Base-by-base conservation (phyloP, 2,797 vertebrate species). In the Brachyrhaphis roseni region DNA sequence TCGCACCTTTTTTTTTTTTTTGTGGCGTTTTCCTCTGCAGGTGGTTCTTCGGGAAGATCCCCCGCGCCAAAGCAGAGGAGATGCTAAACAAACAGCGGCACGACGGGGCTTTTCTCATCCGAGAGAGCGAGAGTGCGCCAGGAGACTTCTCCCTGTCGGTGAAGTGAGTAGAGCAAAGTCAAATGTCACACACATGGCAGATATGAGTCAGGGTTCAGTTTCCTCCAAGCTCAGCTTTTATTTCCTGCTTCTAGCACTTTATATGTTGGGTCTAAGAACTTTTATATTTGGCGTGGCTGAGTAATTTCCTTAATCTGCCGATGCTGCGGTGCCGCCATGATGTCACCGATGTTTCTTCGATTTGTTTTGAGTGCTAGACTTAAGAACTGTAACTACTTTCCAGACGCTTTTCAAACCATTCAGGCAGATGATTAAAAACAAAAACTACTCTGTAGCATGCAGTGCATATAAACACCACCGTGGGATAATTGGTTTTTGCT, bases 1-100 rank as follows among this genome's bases (percentile, higher is more conserved):
- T 36, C 46, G 12, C 2, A 0, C 26, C 41, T 5, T 31, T 41
- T 49, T 6, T 47, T 5, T 6, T 5, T 8, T 0, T 16, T 7
- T 28, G 8, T 8, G 16, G 10, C 49, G 5, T 4, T 57, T 59
- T 13, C 43, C n/a, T n/a, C 55, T 79, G 64, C 94, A 99, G 98
- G 94, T 99, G 98, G 98, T 99, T 99, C 95, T 99, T 98, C 76
- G 98, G 98, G 84, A 99, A 99, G 96, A 99, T 99, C 90, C 98
- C 98, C 53, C 96, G 98, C 87, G 98, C 97, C 16, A 98, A 98
- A 94, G 98, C 98, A 86, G 98, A 99, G 94, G 98, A 99, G 94
- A 97, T 99, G 97, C 94, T 99, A 74, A 98, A 98, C 94, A 99
- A 99, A 96, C 98, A 99, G 96, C 97, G 98, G 95, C 98, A 98